Evolutionary conservation across 2,888 invertebrate genomes (phyloP), one percentile per base, ranked within the genome.

Genomic region (Andricus curvator): DNA sequence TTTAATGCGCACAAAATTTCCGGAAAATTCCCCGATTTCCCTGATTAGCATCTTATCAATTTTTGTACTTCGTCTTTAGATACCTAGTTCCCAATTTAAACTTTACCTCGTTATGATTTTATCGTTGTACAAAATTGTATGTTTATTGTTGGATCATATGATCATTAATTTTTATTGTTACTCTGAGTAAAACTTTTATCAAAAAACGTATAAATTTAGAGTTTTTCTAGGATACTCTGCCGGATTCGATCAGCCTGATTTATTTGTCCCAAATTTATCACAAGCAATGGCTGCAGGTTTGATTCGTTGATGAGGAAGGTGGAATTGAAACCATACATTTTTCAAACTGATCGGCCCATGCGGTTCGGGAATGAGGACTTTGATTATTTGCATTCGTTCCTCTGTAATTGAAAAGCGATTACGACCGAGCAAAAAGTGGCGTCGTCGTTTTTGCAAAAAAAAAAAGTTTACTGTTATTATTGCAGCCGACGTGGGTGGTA

Each of bases 351-450:
- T 74, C 56, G 56, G 56, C 33, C 33, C 74, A 29, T 17, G 64
- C 64, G 64, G 25, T 64, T 56, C 74, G 74, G 56, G n/a, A 74
- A 56, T 74, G 56, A 56, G 74, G 37, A 74, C 74, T 29, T 74
- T 56, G 74, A 74, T 74, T 74, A 56, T 74, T 74, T 74, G 74
- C 74, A 74, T 74, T 74, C 74, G 74, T 60, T 74, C 33, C 74
- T 56, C 70, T 74, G 56, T 74, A 74, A 74, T 74, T 74, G 56
- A 74, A 74, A 56, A 37, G 56, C 56, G 56, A 74, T 74, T 70
- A 29, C 62, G 29, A 56, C 25, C 1, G 56, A 56, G n/a, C 33
- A 20, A 56, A 13, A 74, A 74, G 33, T 56, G 11, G 6, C 37
- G 22, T 13, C 13, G 51, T 48, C 48, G 9, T 33, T 74, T 70